Evolutionary conservation across 2,797 vertebrate species (phyloP).

Genomic region (Rhinatrema bivittatum): DNA sequence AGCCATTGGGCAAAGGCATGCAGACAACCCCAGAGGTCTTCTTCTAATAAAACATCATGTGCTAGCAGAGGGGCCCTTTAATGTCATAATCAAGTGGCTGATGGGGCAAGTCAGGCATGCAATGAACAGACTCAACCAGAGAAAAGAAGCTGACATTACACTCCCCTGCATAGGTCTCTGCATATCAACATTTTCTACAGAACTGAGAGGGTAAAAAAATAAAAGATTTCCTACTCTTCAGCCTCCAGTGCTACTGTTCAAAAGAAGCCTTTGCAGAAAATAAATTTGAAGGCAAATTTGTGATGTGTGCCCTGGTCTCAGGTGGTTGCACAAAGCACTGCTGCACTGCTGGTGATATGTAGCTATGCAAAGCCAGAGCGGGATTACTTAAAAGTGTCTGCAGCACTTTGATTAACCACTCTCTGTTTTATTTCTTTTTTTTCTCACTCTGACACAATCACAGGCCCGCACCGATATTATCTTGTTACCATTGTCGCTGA

Average conservation of each 20-base stretch:
- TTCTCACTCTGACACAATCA: slow-evolving; percentile 56
- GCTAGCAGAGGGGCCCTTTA: no score
- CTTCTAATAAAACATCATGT: no score
- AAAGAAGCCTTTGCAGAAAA: slow-evolving; percentile 72
- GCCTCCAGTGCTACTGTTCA: slow-evolving; percentile 59
- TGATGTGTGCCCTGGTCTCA: slow-evolving; percentile 65
- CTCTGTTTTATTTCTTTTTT: slow-evolving; percentile 53
- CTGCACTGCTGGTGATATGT: slow-evolving; percentile 48
- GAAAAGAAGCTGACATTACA: slow-evolving; percentile 25
- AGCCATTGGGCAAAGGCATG: no score
- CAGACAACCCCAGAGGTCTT: no score
- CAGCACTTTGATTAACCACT: slow-evolving; percentile 63
- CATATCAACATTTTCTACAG: slow-evolving; percentile 33
- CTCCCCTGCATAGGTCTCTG: slow-evolving; percentile 20
- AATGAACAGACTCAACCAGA: slow-evolving; percentile 42
- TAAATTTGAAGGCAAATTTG: slow-evolving; percentile 73
- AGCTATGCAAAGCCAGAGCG: slow-evolving; percentile 57
- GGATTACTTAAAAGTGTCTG: slow-evolving; percentile 64
- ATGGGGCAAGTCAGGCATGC: slow-evolving; percentile 51
- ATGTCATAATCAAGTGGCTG: slow-evolving; percentile 57
- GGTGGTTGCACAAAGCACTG: slow-evolving; percentile 52
- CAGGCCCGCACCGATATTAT: slow-evolving; percentile 46
- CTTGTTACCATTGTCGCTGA: slow-evolving; percentile 45
- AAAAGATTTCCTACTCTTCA: slow-evolving; percentile 62
- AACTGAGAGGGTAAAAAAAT: slow-evolving; percentile 32